Conservation (phyloP, 2,113 vertebrate species). For the Eulacestoma nigropectus region DNA sequence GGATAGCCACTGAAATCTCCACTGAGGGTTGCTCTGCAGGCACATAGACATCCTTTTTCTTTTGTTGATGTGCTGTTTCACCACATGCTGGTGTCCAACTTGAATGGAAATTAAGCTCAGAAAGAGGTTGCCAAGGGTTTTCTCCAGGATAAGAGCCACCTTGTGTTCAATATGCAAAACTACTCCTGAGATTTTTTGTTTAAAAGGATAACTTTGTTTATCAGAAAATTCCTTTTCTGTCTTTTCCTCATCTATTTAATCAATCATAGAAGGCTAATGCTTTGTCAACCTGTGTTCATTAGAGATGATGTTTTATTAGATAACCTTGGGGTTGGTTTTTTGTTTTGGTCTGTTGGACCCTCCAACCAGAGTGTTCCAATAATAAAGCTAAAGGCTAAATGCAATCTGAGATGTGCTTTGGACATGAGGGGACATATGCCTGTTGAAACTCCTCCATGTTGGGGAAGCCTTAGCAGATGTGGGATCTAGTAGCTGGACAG, state of each 20-base stretch:
- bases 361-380: background rate
- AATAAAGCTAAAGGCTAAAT: background rate
- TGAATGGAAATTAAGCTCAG: background rate
- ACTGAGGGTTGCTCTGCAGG: background rate
- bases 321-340: background rate
- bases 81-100: fast-evolving
- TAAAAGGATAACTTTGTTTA: background rate
- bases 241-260: background rate
- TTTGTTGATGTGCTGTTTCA: background rate
- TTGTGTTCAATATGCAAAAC: background rate
- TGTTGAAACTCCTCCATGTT: background rate
- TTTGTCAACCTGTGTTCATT: background rate
- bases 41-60: background rate
- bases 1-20: background rate
- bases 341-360: background rate
- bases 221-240: background rate
- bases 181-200: background rate
- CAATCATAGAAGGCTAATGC: background rate
- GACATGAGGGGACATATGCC: fast-evolving
- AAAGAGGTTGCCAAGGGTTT: background rate
- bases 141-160: background rate
- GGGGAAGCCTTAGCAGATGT: background rate
- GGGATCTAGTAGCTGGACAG: too few relatives aligned
- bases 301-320: background rate
- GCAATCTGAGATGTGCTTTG: background rate